Evolutionary conservation across 30 jellyfish, hydroid and myxozoan species (phyloP).

Genomic region (Aurelia aurita): DNA sequence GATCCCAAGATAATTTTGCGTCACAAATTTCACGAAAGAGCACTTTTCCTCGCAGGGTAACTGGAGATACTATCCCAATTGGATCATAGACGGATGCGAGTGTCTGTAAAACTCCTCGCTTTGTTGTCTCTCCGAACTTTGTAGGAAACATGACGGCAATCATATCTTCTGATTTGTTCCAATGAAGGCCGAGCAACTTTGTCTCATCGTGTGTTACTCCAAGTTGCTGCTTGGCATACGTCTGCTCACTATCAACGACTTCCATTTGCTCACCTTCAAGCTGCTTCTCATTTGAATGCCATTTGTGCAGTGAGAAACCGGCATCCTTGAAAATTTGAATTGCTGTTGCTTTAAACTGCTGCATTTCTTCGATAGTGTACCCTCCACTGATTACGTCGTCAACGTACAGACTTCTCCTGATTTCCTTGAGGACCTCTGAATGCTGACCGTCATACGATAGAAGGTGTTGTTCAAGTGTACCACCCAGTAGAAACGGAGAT

Average conservation of each 20-base stretch:
- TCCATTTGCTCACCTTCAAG: slow-evolving; percentile 15
- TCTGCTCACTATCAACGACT: neutral
- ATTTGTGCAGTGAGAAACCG: slow-evolving; percentile 66
- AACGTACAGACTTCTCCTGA: slow-evolving; percentile 56
- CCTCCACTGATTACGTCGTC: slow-evolving; percentile 80
- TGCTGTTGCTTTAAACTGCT: slow-evolving; percentile 31
- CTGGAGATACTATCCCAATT: slow-evolving; percentile 49
- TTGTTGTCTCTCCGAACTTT: neutral
- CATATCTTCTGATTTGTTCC: neutral
- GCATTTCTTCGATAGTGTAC: slow-evolving; percentile 24
- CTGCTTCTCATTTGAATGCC: slow-evolving; percentile 67
- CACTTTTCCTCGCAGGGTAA: slow-evolving; percentile 43
- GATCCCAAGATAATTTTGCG: slow-evolving; percentile 47
- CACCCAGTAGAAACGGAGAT: slow-evolving; percentile 65
- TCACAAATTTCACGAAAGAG: slow-evolving; percentile 60
- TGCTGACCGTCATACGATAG: slow-evolving; percentile 1
- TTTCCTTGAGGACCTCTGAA: slow-evolving; percentile 24
- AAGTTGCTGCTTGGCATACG: slow-evolving; percentile 49
- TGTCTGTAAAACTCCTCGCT: neutral
- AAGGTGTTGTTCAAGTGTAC: slow-evolving; percentile 53
- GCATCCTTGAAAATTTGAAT: slow-evolving; percentile 46
- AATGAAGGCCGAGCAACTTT: neutral
- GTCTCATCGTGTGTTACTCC: neutral
- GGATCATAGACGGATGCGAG: neutral
- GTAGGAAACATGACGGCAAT: neutral